phyloP scores from a whole-genome alignment of 2,113 vertebrate species.

The Sula dactylatra region DNA sequence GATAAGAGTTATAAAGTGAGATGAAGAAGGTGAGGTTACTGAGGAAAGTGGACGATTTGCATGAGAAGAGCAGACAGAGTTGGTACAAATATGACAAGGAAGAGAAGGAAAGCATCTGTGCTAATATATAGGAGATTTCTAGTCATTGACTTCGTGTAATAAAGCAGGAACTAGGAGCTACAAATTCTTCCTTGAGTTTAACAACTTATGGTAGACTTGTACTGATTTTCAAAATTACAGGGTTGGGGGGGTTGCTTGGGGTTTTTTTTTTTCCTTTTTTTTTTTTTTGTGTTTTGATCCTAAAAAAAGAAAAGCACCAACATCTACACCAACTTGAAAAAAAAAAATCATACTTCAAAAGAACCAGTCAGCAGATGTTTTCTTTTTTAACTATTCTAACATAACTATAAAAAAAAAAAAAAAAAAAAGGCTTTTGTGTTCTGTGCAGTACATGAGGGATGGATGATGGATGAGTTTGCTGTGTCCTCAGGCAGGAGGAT shows the following conservation, averaged over 20 bases:
- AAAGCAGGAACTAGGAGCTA: not conserved
- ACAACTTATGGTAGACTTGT: not conserved
- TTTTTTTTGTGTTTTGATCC: not conserved
- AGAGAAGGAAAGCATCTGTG: not conserved
- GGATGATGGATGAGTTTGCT: not conserved
- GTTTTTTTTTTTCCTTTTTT: not conserved
- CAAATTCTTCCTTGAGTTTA: not conserved
- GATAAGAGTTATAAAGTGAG: not conserved
- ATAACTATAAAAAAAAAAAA: not conserved
- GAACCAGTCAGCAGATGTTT: not conserved
- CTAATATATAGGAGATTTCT: not conserved
- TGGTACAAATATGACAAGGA: not conserved
- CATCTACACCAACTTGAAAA: not conserved
- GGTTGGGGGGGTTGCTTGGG: not conserved
- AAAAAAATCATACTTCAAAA: not conserved
- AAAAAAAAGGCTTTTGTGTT: not conserved
- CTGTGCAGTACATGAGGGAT: not conserved
- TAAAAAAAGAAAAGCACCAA: not conserved
- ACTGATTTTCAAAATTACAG: not conserved
- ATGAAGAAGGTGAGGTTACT: not conserved
- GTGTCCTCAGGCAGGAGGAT: not conserved
- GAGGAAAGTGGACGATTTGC: not conserved
- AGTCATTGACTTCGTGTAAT: not conserved
- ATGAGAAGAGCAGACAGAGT: not conserved
- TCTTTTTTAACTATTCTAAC: not conserved